phyloP scores from a whole-genome alignment of 2,113 vertebrate genomes.

The Thunnus maccoyii region DNA sequence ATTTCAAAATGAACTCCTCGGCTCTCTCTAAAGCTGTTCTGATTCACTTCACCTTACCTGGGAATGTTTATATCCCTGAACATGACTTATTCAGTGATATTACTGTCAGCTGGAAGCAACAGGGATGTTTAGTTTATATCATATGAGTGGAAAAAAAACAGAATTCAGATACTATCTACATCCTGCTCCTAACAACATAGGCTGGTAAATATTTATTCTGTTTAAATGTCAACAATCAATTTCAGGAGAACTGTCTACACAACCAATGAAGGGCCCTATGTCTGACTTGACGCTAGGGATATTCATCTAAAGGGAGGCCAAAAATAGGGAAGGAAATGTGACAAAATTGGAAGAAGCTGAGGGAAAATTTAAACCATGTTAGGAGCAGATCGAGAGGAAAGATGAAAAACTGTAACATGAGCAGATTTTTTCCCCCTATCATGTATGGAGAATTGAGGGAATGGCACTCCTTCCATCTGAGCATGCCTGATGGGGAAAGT shows the following conservation, averaged over 20 bases:
- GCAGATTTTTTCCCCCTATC: background rate
- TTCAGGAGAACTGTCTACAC: background rate
- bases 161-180: slow-evolving; percentile 47
- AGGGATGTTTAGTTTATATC: slow-evolving; percentile 59
- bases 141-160: slow-evolving; percentile 7
- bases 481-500: slow-evolving; percentile 46
- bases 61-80: slow-evolving; percentile 66
- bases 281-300: slow-evolving; percentile 8
- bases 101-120: slow-evolving; percentile 49
- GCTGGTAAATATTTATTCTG: slow-evolving; percentile 55
- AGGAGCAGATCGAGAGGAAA: slow-evolving; percentile 5
- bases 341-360: background rate
- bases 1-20: slow-evolving; percentile 42
- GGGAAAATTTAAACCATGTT: slow-evolving; percentile 14
- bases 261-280: background rate
- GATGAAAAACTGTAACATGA: slow-evolving; percentile 15
- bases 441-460: slow-evolving; percentile 22
- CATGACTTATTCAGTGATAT: slow-evolving; percentile 73
- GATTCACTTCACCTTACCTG: slow-evolving; percentile 54
- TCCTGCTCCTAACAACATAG: slow-evolving; percentile 26
- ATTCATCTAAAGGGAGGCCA: slow-evolving; percentile 13
- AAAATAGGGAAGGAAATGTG: background rate
- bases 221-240: slow-evolving; percentile 57
- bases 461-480: slow-evolving; percentile 24
- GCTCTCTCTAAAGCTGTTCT: slow-evolving; percentile 53